Evolutionary conservation across 2,113 vertebrate species (phyloP).

Genomic region (Atlantisia rogersi): DNA sequence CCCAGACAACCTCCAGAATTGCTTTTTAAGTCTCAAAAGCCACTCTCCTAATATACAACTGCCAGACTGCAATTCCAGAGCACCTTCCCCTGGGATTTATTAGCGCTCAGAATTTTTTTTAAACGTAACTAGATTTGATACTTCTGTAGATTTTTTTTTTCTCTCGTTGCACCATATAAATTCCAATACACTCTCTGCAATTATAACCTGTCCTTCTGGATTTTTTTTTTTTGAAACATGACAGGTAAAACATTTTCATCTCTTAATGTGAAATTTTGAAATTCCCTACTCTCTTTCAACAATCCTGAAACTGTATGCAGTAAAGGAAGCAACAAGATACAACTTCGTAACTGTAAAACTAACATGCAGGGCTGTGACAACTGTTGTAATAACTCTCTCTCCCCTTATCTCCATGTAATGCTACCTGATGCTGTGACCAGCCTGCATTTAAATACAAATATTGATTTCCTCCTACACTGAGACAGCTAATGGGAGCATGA

Average conservation of each 20-base stretch:
- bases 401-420: background rate
- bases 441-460: background rate
- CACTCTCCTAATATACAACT: background rate
- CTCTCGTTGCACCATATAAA: background rate
- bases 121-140: background rate
- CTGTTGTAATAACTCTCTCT: background rate
- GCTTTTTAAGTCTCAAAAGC: background rate
- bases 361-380: background rate
- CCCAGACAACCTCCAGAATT: background rate
- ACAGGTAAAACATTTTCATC: background rate
- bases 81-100: background rate
- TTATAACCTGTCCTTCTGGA: background rate
- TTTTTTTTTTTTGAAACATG: background rate
- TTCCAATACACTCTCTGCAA: background rate
- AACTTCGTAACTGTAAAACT: background rate
- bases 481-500: background rate
- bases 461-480: background rate
- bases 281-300: background rate
- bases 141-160: background rate
- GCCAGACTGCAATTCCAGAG: background rate
- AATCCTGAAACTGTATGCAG: background rate
- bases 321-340: background rate
- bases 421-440: background rate
- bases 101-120: background rate
- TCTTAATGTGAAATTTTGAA: background rate